Base-by-base conservation (phyloP, 2,113 vertebrate species). In the Polypterus senegalus region DNA sequence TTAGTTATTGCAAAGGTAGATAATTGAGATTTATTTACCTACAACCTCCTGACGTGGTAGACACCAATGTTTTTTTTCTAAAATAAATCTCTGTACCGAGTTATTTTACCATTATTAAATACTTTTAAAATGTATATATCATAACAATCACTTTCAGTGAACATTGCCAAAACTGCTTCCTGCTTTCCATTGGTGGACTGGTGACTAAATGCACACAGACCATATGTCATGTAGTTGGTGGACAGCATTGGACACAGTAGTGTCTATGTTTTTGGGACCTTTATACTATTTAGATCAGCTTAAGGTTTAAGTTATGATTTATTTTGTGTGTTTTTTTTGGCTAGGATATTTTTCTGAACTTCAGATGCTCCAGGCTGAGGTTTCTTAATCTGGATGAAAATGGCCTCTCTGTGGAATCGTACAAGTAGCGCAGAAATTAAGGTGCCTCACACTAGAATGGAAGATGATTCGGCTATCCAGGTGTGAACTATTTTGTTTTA, bases 391-490 rank as follows among this genome's bases (percentile, higher is more conserved):
- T 59, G 73, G 70, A 75, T 74, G 73, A 85, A 79, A 70, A 59
- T 75, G 67, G 74, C 73, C 66, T 73, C 76, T 9, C 77, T 65
- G 4, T 70, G 76, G 79, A 66, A 60, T 56, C 76, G 75, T 48
- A 64, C 64, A 64, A 77, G 59, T 67, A 71, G 68, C 49, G 7
- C 69, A 3, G 83, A 88, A 74, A 85, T 71, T 67, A 83, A 85
- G 67, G 77, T 90, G 54, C 86, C 81, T 64, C 85, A 89, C 67
- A 79, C 77, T 43, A 80, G 88, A 7, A 82, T 92, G 69, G 79
- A 83, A 8, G 72, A 80, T 49, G 87, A 89, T 54, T 70, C 74
- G 49, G 80, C 85, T 62, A 81, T 94, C 59, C 76, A 81, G 86
- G 91, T 93, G 84, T 10, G 63, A 54, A 8, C 27, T 27, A 27